Evolutionary conservation across 2,797 vertebrate species (phyloP).

Genomic region (Pantherophis alleghaniensis): DNA sequence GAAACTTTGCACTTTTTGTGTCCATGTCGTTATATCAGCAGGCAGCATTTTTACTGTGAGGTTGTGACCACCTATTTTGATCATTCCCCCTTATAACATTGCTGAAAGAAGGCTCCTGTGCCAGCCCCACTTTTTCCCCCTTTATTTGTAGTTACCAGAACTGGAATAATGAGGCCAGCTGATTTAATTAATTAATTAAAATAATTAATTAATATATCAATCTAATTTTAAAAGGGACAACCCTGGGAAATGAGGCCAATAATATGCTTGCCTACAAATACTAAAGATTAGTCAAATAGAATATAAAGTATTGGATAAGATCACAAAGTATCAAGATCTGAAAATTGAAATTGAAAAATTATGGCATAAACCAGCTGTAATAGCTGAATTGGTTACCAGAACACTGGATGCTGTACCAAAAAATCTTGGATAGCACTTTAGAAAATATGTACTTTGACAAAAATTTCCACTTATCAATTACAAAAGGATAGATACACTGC

Average conservation of each 20-base stretch:
- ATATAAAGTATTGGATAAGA: background rate
- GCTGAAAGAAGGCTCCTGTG: background rate
- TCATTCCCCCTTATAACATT: background rate
- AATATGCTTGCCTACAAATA: background rate
- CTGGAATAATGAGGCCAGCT: background rate
- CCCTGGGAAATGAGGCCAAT: background rate
- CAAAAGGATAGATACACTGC: background rate
- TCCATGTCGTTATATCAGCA: background rate
- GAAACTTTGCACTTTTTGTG: background rate
- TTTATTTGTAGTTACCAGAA: background rate
- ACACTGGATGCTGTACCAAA: background rate
- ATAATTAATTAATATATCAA: background rate
- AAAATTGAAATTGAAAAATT: background rate
- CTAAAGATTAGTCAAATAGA: background rate
- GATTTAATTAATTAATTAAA: background rate
- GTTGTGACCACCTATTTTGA: background rate
- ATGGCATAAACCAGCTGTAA: background rate
- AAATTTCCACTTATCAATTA: background rate
- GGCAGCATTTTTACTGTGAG: background rate
- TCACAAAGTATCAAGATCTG: background rate
- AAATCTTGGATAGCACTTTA: background rate
- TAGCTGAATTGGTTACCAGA: background rate
- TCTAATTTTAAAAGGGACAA: background rate
- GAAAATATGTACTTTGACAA: background rate
- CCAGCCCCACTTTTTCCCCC: background rate